Evolutionary conservation across 2,113 vertebrate species (phyloP).

Genomic region (Lasiurus cinereus): DNA sequence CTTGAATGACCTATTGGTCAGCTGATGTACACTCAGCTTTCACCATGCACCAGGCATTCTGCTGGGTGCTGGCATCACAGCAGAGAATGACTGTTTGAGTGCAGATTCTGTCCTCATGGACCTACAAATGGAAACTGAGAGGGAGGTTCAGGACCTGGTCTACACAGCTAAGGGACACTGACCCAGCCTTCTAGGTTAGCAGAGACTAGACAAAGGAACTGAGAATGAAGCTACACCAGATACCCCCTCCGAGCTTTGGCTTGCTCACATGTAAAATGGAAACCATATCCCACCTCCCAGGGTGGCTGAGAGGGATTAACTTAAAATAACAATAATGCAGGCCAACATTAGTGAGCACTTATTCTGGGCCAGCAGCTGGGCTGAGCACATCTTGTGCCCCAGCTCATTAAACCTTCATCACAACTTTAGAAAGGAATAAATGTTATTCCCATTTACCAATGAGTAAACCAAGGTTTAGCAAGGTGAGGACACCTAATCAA

Average conservation of each 20-base stretch:
- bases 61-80: too few species aligned
- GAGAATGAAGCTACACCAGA: conserved; percentile 47
- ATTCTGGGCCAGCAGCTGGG: neutral
- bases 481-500: neutral
- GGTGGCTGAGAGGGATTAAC: neutral
- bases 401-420: neutral
- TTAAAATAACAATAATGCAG: neutral
- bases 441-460: neutral
- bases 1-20: neutral
- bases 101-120: neutral
- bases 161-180: neutral
- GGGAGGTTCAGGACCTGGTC: neutral
- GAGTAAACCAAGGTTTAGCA: neutral
- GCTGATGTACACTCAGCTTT: neutral
- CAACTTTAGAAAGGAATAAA: conserved; percentile 6
- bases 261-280: neutral
- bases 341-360: neutral
- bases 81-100: neutral
- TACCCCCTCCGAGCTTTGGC: neutral
- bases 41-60: neutral
- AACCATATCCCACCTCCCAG: neutral
- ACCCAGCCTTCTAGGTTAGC: neutral
- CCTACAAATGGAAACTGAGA: neutral
- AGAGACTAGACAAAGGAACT: conserved; percentile 58
- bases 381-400: neutral